These are phyloP conservation scores for Metridium senile DNA, from an alignment of 92 coral and sea anemone species.

Conservation along the genomic window DNA sequence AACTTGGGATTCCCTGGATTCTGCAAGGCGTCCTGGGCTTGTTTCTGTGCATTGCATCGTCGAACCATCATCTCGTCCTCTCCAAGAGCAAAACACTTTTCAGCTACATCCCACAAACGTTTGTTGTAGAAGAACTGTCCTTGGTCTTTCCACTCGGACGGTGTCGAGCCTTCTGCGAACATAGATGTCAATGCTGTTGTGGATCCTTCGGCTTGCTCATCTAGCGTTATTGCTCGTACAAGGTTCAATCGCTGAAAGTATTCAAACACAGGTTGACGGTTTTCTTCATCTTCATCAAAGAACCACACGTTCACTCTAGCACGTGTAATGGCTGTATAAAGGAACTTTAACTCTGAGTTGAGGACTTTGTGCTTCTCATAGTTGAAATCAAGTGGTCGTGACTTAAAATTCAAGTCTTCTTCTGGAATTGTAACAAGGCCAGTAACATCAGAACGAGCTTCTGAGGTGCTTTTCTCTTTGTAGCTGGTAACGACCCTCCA, in stretches of 20 bases:
- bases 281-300: conserved; percentile 89
- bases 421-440: conserved; percentile 72
- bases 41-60: conserved; percentile 81
- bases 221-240: conserved; percentile 68
- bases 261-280: conserved; percentile 90
- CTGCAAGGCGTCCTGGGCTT: conserved; percentile 75
- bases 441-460: conserved; percentile 33
- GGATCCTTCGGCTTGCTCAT: conserved; percentile 24
- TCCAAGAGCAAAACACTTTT: conserved; percentile 76
- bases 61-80: conserved; percentile 64
- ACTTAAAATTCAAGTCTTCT: conserved; percentile 53
- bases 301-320: conserved; percentile 98
- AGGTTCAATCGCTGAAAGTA: conserved; percentile 76
- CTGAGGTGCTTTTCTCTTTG: conserved; percentile 50
- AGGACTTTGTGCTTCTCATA: conserved; percentile 82
- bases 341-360: conserved; percentile 86
- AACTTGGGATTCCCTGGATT: conserved; percentile 64
- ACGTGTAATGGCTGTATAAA: conserved; percentile 92
- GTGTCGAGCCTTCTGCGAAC: conserved; percentile 84
- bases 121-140: conserved; percentile 81
- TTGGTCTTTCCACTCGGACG: conserved; percentile 78
- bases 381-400: conserved; percentile 84
- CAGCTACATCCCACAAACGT: conserved; percentile 85
- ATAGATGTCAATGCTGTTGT: conserved; percentile 62
- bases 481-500: conserved; percentile 92